Conservation (phyloP, 2,797 vertebrate species). For the Sarcoramphus papa region DNA sequence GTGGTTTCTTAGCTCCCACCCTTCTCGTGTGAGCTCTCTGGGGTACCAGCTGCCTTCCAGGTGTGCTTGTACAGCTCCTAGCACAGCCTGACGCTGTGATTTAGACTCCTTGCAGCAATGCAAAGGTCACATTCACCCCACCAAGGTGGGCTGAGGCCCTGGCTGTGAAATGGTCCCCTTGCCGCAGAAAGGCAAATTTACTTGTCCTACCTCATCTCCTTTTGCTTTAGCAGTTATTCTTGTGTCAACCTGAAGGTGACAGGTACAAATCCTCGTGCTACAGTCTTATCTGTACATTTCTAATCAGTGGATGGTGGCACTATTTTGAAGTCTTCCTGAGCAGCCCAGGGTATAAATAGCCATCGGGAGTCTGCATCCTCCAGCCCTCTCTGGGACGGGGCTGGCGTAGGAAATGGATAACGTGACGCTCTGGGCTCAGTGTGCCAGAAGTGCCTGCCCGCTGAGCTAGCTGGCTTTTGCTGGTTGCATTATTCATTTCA, state of each 20-base stretch:
- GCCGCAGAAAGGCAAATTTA: not conserved
- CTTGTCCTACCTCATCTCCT: not conserved
- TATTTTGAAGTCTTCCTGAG: not conserved
- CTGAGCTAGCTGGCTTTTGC: constrained; percentile 42
- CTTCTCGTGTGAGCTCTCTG: not conserved
- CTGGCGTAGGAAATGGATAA: not conserved
- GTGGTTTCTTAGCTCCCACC: not conserved
- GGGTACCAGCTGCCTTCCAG: not conserved
- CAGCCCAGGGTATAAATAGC: constrained; percentile 24
- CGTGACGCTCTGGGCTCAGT: not conserved
- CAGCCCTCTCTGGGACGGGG: not conserved
- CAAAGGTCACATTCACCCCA: not conserved
- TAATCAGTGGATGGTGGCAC: not conserved
- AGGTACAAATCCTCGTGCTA: not conserved
- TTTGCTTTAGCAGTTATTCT: not conserved
- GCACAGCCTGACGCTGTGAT: not conserved
- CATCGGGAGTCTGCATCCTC: rapidly evolving
- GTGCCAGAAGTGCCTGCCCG: not conserved
- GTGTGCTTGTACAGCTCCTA: not conserved
- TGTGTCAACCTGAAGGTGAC: not conserved
- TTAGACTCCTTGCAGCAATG: not conserved
- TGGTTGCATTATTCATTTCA: constrained; percentile 18
- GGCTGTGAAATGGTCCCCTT: not conserved
- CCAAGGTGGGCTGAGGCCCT: not conserved
- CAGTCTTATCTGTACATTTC: not conserved